These are phyloP conservation scores for Limnephilus auricula DNA, from an alignment of 2,888 invertebrate genomes.

Conservation along the genomic window DNA sequence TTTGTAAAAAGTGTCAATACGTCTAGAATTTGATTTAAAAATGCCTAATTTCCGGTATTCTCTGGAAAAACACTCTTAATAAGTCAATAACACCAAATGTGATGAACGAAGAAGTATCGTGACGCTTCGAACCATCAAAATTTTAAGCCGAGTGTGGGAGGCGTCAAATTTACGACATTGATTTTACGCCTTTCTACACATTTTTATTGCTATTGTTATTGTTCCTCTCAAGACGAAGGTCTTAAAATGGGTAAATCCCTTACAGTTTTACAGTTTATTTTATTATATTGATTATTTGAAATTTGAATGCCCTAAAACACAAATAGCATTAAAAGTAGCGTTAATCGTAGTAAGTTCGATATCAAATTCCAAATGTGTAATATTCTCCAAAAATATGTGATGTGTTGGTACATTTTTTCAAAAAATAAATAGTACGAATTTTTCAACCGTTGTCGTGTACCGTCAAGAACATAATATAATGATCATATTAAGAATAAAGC, in stretches of 20 bases:
- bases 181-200: conserved; percentile 24
- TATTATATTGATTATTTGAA: neutral
- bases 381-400: too few relatives aligned
- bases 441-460: too few relatives aligned
- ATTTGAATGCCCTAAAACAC: neutral
- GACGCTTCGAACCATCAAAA: conserved; percentile 36
- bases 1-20: too few relatives aligned
- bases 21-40: too few relatives aligned
- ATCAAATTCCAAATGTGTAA: neutral
- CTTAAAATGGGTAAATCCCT: neutral
- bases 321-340: neutral
- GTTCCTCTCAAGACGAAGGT: neutral
- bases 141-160: conserved; percentile 3
- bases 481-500: too few relatives aligned
- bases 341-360: too few relatives aligned
- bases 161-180: neutral
- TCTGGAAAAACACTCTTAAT: neutral
- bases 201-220: conserved; percentile 36
- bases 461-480: too few relatives aligned
- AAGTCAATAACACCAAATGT: conserved; percentile 36
- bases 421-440: too few relatives aligned
- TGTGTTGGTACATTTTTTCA: too few relatives aligned
- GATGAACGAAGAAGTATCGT: neutral
- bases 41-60: too few relatives aligned
- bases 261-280: neutral